Evolutionary conservation across 1,140 invertebrate species (phyloP).

Genomic region (Teleopsis dalmanni): DNA sequence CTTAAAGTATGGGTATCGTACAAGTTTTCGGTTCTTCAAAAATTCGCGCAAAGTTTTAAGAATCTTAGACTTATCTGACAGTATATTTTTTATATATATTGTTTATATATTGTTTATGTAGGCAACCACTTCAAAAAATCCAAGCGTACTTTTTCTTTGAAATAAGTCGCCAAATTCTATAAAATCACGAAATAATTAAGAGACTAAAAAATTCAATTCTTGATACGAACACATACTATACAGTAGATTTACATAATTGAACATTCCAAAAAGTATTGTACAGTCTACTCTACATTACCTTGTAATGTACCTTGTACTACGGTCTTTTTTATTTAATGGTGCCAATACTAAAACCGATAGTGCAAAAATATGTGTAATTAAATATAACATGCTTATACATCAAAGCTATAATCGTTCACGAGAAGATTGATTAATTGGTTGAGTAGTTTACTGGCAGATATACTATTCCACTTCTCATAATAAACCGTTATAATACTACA

Average conservation of each 20-base stretch:
- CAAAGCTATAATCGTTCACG: no score
- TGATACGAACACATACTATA: no score
- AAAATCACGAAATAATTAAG: not conserved
- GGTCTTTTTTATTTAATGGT: not conserved
- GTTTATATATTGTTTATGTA: not conserved
- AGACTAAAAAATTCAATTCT: not conserved
- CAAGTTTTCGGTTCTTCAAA: not conserved
- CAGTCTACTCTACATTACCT: not conserved
- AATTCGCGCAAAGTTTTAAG: not conserved
- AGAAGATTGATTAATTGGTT: no score
- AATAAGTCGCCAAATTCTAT: not conserved
- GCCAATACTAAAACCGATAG: not conserved
- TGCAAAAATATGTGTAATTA: not conserved
- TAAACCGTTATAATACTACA: no score
- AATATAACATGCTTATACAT: no score
- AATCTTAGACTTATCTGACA: not conserved
- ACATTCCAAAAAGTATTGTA: not conserved
- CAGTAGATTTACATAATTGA: no score
- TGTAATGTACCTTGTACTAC: not conserved
- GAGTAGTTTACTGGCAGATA: no score
- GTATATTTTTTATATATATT: not conserved
- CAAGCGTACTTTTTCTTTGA: not conserved
- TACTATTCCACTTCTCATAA: no score
- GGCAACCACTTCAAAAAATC: not conserved
- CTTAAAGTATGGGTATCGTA: no score